Base-by-base conservation (phyloP, 2,113 vertebrate species). In the Ahaetulla prasina region DNA sequence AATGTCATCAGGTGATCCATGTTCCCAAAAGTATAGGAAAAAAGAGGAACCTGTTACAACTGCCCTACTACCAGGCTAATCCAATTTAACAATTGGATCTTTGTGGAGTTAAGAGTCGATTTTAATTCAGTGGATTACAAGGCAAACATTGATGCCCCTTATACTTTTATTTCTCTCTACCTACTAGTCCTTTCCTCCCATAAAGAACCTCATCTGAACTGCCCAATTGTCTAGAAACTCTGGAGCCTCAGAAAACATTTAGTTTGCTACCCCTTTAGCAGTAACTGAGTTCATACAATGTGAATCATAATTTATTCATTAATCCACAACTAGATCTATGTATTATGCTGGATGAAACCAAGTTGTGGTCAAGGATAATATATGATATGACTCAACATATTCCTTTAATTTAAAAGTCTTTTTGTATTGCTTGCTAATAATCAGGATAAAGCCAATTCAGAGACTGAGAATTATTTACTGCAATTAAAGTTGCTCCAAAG, bases 1-100 rank as follows among this genome's bases (percentile, higher is more conserved):
- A 45, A 45, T 87, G 52, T 54, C 74, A 63, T 74, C 94, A 92
- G 93, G 84, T 93, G 52, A 74, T 89, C 93, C 85, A 53, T 94
- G 49, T 50, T 92, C 45, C 89, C 39, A 47, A 74, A 92, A 1
- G 5, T 74, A 8, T 57, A 88, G 90, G 91, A 92, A 53, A 35
- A n/a, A 6, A 52, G 45, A 45, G 35, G 20, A 90, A 74, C 60
- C 9, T 50, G 25, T 63, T 89, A 18, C 16, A 39, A n/a, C 23
- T 52, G 1, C 8, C 47, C 30, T 80, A 50, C 7, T 53, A 22
- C 49, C 8, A 25, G 25, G 0, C 63, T 11, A 89, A 92, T 89
- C 74, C 35, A 43, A 30, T 0, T 35, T 84, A 54, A 53, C 25
- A 50, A 43, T 23, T 20, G 1, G 45, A 25, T 74, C 2, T 53